Evolutionary conservation across 1,140 invertebrate species (phyloP), one percentile per base, ranked within the genome.

Genomic region (Coptotermes formosanus): DNA sequence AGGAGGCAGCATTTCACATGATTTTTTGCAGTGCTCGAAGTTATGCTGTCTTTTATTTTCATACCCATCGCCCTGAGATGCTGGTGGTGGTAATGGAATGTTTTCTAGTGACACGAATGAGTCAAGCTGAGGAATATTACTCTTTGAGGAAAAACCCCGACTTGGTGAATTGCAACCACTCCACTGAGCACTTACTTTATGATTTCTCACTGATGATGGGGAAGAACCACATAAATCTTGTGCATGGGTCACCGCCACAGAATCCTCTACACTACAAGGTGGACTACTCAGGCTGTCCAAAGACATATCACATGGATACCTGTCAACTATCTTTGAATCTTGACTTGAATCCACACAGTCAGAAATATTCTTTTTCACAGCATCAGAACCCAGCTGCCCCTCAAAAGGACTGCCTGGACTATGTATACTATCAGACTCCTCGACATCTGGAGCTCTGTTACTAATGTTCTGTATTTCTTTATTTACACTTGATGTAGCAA

Each of bases 61-160:
- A 55, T 55, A 19, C 9, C 7, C 64, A 30, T 75, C 64, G 30
- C 64, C 9, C 25, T 75, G 64, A 75, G 64, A 75, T 75, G 64
- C 52, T 38, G 83, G 45, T 30, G 83, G 83, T 23, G 83, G 83
- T n/a, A 84, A 30, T 48, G 83, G 83, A 84, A 84, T 84, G 43
- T 84, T 84, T 84, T 84, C 83, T 8, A 84, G n/a, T 30, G 64
- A 75, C 64, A 75, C 30, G 64, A 75, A 75, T 25, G 64, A 75
- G n/a, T 25, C 64, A 75, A 75, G 25, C n/a, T 75, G 64, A 75
- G 64, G 64, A 75, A 75, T 75, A 25, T 8, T 25, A 25, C n/a
- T 8, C 64, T 75, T 75, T 30, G n/a, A 30, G 14, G 14, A 16
- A 9, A 14, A 75, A 75, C 64, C 25, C 64, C 8, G 64, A 30